These are phyloP conservation scores for Cremastinae sp. DNA, from an alignment of 2,888 invertebrate species.

Conservation along the genomic window DNA sequence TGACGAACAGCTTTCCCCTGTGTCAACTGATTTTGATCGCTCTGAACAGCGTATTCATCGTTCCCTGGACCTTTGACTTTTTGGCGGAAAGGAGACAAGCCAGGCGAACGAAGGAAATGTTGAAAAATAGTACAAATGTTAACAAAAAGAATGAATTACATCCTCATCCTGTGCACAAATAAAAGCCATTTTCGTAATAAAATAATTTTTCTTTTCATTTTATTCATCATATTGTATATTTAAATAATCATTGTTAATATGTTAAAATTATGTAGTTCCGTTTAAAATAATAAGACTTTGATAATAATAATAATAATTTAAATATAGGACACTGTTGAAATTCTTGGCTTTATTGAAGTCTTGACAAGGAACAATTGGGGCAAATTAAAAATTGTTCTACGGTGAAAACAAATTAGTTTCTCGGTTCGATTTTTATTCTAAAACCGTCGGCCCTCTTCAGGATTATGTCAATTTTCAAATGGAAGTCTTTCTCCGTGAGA, in stretches of 20 bases:
- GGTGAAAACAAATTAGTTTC: constrained; percentile 78
- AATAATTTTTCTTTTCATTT: constrained; percentile 10
- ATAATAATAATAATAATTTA: too few species aligned
- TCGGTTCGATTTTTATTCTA: constrained; percentile 86
- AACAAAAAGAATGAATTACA: constrained; percentile 28
- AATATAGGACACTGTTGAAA: too few species aligned
- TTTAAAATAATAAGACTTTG: too few species aligned
- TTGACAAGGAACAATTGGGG: neutral
- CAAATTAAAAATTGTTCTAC: constrained; percentile 4
- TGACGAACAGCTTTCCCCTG: constrained; percentile 85
- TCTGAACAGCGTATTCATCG: constrained; percentile 85
- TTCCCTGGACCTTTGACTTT: constrained; percentile 86
- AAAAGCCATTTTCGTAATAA: constrained; percentile 38
- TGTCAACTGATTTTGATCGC: constrained; percentile 86
- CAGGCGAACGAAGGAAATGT: constrained; percentile 31
- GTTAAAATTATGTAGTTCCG: too few species aligned
- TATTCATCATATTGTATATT: too few species aligned
- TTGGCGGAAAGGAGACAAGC: constrained; percentile 62
- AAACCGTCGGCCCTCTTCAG: constrained; percentile 90
- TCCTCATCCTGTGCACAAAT: constrained; percentile 14
- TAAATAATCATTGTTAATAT: too few species aligned
- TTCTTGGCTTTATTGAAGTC: neutral
- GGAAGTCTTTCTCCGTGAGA: constrained; percentile 86
- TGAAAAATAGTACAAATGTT: constrained; percentile 22
- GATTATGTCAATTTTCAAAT: constrained; percentile 89